A percentile compares a stretch with the other conserved stretches of the same genome.
These are phyloP conservation scores for Amblyteles armatorius DNA, from an alignment of 2,888 invertebrate species.

Conservation along the genomic window DNA sequence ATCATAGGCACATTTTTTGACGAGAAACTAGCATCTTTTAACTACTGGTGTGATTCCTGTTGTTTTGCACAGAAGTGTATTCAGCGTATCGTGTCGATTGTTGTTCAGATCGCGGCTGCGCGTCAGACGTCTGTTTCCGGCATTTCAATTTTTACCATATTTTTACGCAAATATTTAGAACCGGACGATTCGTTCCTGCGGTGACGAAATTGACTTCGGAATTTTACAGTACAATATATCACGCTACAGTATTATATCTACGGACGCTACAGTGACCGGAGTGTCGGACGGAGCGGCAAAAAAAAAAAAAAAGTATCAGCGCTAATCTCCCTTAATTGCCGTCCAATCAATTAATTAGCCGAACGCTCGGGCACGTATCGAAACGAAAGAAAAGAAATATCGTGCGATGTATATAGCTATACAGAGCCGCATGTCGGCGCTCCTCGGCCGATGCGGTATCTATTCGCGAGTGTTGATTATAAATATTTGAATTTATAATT, in stretches of 20 bases:
- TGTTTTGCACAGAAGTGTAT: no score
- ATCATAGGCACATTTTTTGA: no score
- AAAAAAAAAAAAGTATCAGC: conserved; percentile 63
- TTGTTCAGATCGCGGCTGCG: no score
- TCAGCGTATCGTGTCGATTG: no score
- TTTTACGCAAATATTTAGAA: no score
- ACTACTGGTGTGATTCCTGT: no score
- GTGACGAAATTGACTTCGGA: not conserved
- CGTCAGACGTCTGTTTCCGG: no score
- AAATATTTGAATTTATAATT: conserved; percentile 12
- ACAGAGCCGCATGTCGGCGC: not conserved
- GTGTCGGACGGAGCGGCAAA: conserved; percentile 19
- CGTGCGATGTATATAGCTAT: conserved; percentile 13
- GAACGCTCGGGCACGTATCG: conserved; percentile 65
- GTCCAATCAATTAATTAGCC: conserved; percentile 70
- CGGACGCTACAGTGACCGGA: not conserved
- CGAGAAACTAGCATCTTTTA: no score
- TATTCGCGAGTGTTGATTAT: not conserved
- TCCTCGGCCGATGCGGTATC: conserved; percentile 5
- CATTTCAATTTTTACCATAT: no score
- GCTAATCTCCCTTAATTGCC: conserved; percentile 71
- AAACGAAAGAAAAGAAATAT: conserved; percentile 46
- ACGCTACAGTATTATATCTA: not conserved
- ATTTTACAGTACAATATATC: not conserved
- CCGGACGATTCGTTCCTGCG: not conserved